Conservation (phyloP, 2,797 vertebrate genomes). For the Clamator glandarius region DNA sequence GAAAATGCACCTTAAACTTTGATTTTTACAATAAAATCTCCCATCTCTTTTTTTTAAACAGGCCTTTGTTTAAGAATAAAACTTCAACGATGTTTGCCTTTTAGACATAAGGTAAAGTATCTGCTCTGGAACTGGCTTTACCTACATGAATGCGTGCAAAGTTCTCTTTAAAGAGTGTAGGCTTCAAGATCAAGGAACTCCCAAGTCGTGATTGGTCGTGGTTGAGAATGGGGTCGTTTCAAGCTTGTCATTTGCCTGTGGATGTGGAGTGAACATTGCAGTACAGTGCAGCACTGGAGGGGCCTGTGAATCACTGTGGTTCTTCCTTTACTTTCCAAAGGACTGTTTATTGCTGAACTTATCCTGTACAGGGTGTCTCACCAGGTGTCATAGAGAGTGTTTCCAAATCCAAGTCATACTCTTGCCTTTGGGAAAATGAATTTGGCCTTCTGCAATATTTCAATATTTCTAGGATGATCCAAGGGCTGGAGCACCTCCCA, state of each 20-base stretch:
- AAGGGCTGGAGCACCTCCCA: too few relatives aligned
- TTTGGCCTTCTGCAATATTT: neutral
- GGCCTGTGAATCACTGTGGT: neutral
- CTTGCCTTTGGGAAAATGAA: neutral
- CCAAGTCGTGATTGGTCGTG: neutral
- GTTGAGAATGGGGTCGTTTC: neutral
- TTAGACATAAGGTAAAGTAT: constrained; percentile 94
- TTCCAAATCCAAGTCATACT: neutral
- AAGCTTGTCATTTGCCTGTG: neutral
- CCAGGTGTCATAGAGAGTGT: neutral
- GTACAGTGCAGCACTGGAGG: neutral
- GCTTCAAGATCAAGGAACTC: neutral
- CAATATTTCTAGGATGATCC: too few relatives aligned
- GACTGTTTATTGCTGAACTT: neutral
- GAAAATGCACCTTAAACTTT: neutral
- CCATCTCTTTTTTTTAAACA: constrained; percentile 56
- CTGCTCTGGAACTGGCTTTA: neutral
- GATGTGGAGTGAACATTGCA: too few relatives aligned
- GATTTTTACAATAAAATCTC: neutral
- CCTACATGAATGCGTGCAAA: fast-evolving
- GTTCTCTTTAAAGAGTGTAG: neutral
- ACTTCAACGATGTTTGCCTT: constrained; percentile 93
- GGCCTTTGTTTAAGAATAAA: constrained; percentile 97
- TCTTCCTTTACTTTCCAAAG: neutral
- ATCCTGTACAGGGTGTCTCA: neutral